Percentiles rank a stretch among this genome's conserved stretches.
These are phyloP conservation scores for Trichomalopsis sarcophagae DNA, from an alignment of 1,140 invertebrate genomes.

Conservation along the genomic window DNA sequence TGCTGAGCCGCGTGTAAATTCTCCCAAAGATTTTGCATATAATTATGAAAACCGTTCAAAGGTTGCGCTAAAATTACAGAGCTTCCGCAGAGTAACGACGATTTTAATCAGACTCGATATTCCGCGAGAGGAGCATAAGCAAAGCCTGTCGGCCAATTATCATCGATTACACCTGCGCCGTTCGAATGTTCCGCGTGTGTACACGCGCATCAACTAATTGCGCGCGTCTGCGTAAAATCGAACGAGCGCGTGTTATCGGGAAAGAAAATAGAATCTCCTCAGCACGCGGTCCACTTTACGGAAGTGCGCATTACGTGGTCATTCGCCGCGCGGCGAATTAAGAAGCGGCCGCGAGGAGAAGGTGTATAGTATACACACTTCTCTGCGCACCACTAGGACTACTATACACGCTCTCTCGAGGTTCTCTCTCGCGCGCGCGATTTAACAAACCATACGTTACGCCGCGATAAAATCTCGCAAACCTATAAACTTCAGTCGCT, in stretches of 20 bases:
- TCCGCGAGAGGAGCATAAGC: neutral
- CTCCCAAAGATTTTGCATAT: too few species aligned
- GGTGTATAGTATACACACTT: too few species aligned
- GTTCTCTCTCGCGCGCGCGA: constrained; percentile 54
- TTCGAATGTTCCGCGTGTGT: too few species aligned
- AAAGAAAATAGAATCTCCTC: too few species aligned
- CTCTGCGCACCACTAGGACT: too few species aligned
- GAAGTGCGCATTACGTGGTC: constrained; percentile 48
- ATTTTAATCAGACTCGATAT: too few species aligned
- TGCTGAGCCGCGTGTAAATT: too few species aligned
- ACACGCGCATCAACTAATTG: neutral
- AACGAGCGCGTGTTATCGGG: neutral
- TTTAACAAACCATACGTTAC: constrained; percentile 76
- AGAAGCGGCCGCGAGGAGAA: too few species aligned
- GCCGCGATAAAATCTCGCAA: constrained; percentile 74
- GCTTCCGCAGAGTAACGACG: too few species aligned
- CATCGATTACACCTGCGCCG: neutral
- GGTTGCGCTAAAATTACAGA: too few species aligned
- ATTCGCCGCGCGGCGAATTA: constrained; percentile 5
- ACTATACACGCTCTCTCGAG: neutral
- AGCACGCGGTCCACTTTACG: constrained; percentile 56
- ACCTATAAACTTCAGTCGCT: constrained; percentile 72
- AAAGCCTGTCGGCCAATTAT: neutral
- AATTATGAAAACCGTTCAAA: too few species aligned
- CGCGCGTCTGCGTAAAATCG: neutral